Evolutionary conservation across 1,140 invertebrate genomes (phyloP), one percentile per base, ranked within the genome.

Genomic region (Pseudomyrmex gracilis): DNA sequence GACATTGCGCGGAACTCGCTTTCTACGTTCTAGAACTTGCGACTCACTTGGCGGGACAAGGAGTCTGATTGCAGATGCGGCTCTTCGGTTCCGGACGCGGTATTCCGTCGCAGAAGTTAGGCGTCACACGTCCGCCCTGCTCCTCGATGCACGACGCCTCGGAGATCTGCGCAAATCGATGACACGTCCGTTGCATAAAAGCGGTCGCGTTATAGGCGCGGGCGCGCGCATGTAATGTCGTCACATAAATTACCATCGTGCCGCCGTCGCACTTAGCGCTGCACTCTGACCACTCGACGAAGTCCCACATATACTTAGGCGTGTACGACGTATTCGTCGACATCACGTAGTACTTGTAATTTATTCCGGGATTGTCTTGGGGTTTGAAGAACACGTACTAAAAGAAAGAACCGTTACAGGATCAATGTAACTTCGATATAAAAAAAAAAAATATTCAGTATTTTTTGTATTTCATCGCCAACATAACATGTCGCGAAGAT

Each of bases 221-320:
- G 43, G 73, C 51, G 24, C 17, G 71, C 49, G 20, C 20, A 34
- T 45, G 43, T 78, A 70, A 78, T 55, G 64, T 47, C 47, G 64
- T 71, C 45, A 34, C 22, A 49, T 80, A 53, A 78, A 64, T 89
- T 85, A 92, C 90, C 92, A 87, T 91, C 45, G 92, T 92, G 8
- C 95, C 95, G 22, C 95, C 94, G 2, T 93, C 95, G 85, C 95
- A 95, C 67, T 90, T 91, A 4, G 86, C 94, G 12, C 85, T 89
- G 82, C 95, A 95, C 4, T 91, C 85, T 2, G 83, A 87, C 93
- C 93, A 95, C 60, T 95, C 94, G 0, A 92, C 74, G 68, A 94
- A 93, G 73, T 95, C 95, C 95, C 95, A 95, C 17, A 93, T 87
- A 67, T 95, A 95, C 61, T 90, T 92, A 2, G 95, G 93, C 5